Evolutionary conservation across 2,797 vertebrate species (phyloP), one percentile per base, ranked within the genome.

Genomic region (Corythornis leucogaster): DNA sequence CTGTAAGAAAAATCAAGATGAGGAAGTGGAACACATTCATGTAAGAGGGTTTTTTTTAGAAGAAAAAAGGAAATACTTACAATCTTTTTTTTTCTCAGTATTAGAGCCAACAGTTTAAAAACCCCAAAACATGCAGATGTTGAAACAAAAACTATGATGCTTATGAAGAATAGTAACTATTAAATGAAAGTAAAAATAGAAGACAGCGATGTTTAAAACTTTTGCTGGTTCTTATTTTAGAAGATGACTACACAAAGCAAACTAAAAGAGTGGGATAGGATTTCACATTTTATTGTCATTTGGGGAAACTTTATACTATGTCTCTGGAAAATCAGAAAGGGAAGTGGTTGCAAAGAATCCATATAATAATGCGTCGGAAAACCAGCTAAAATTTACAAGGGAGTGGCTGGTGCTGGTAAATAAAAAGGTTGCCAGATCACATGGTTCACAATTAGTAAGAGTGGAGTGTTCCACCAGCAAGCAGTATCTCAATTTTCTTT

Each of bases 241-340:
- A 98, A 97, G 95, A 97, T 97, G 97, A 97, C 97, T 97, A 88
- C 89, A 97, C 95, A 98, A 97, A 97, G 96, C 74, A 91, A 96
- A 96, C 89, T 74, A 91, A 96, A 97, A 96, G 91, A 97, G 81
- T 75, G 81, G 97, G 97, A 97, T 97, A 97, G 69, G 87, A 96
- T 98, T 98, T 97, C 97, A 96, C 11, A 6, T 97, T 98, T 98
- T 98, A 98, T 97, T 98, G 97, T 96, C 77, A 94, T 97, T 98
- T 96, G 89, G 97, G 97, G 97, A 97, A 97, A 98, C 84, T 97
- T 98, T 98, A 98, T 97, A 97, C 87, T 90, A 96, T 95, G 97
- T 98, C 96, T 97, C 98, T 98, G 97, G 97, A 98, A 98, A 98
- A 98, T 98, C 97, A 98, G 97, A 98, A 98, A 97, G 97, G 98